These are phyloP conservation scores for Panthera leo DNA, from an alignment of 2,113 vertebrate species.

Conservation along the genomic window DNA sequence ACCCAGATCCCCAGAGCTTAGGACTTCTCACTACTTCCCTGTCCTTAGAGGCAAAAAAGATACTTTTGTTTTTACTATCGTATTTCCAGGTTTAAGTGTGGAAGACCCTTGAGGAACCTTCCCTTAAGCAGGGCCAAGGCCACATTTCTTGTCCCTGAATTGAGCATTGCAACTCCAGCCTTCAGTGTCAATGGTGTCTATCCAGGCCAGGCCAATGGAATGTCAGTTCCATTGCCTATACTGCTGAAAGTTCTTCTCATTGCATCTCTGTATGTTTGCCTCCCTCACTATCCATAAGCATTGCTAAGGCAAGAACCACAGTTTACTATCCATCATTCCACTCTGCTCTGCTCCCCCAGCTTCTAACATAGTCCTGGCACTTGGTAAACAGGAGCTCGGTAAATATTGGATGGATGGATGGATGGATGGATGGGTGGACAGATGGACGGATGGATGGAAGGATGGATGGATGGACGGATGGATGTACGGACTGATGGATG, in stretches of 20 bases:
- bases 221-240: no score
- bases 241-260: neutral
- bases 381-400: neutral
- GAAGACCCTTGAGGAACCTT: neutral
- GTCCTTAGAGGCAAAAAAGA: neutral
- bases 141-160: neutral
- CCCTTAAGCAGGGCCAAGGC: neutral
- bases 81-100: neutral
- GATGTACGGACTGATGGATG: neutral
- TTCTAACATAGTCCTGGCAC: neutral
- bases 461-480: neutral
- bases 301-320: neutral
- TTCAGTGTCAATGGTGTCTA: neutral
- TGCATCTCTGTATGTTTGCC: neutral
- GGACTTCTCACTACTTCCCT: neutral
- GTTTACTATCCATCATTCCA: neutral
- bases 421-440: neutral
- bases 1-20: neutral
- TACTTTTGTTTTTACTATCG: neutral
- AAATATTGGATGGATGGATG: neutral
- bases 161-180: neutral
- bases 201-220: neutral
- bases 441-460: neutral
- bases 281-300: neutral
- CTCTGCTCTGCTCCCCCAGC: neutral